Evolutionary conservation across 2,797 vertebrate genomes (phyloP), one percentile per base, ranked within the genome.

Genomic region (Paguma larvata): DNA sequence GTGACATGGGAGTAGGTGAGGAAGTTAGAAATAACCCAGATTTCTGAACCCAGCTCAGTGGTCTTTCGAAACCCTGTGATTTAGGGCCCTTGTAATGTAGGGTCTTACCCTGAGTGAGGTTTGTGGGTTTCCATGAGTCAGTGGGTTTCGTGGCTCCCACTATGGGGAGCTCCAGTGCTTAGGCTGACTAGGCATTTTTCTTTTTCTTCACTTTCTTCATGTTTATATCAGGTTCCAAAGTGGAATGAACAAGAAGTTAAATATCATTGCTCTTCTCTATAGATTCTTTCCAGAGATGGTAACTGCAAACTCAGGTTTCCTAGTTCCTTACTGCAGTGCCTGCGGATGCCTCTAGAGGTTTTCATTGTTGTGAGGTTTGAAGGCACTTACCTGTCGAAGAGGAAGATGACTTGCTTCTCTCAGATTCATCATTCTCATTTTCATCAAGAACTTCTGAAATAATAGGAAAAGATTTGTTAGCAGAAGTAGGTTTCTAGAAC

Each of bases 391-490:
- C 68, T 85, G 4, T 23, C 0, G 46, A 51, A 77, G 19, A 93
- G 8, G 56, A 59, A 62, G 62, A 68, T 12, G 53, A 21, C 7
- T 11, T 2, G 68, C 2, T 68, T 9, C 79, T 15, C 19, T 79
- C 34, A 88, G 75, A 16, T 25, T 91, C 67, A 53, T 34, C 30
- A n/a, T 63, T 5, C 4, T 96, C 18, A 56, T 15, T 32, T 77
- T 86, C 63, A 83, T 5, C 2, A 72, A 9, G 32, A 78, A 11
- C 89, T 68, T 78, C 83, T 97, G 73, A 91, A 95, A 93, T 48
- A 63, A 88, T 34, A 1, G 2, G 41, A 91, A 85, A 63, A 63
- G 4, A 80, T 25, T 41, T 95, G 27, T 82, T 53, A 21, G 0
- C 25, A 67, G 13, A 48, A 46, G 15, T 70, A 38, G 9, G 25